Percentiles rank a stretch among this genome's conserved stretches.
Evolutionary conservation across 2,888 invertebrate genomes (phyloP).

Genomic region (Watsonalla cultraria): DNA sequence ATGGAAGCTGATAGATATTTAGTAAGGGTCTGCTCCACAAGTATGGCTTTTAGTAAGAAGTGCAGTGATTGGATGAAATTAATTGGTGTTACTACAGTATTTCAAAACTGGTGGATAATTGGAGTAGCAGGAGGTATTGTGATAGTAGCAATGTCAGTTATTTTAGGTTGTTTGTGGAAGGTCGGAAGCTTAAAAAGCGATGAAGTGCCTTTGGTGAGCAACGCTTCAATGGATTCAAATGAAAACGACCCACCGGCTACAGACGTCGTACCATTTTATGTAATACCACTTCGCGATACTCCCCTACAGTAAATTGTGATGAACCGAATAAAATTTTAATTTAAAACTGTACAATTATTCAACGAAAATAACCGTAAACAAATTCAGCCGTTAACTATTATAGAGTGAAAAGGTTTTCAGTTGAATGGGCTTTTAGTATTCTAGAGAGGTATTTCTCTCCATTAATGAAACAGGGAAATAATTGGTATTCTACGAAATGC

Average conservation of each 20-base stretch:
- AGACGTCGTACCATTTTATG: conserved; percentile 41
- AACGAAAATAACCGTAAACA: conserved; percentile 5
- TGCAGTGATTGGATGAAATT: conserved; percentile 29
- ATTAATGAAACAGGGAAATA: conserved; percentile 9
- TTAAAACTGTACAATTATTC: conserved; percentile 5
- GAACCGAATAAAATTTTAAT: conserved; percentile 2
- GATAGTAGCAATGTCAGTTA: conserved; percentile 34
- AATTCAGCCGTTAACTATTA: not conserved
- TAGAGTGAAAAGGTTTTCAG: conserved; percentile 7
- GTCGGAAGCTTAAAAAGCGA: conserved; percentile 26
- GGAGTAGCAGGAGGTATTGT: conserved; percentile 44
- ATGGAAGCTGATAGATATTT: conserved; percentile 35
- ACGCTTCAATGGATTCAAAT: conserved; percentile 26
- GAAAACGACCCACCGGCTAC: conserved; percentile 50
- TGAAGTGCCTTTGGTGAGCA: conserved; percentile 45
- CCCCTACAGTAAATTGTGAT: not conserved
- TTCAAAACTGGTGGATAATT: conserved; percentile 31
- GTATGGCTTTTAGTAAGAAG: conserved; percentile 34
- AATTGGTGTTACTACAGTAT: not conserved
- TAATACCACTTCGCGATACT: conserved; percentile 26
- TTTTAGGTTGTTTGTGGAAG: conserved; percentile 34
- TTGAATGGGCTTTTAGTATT: conserved; percentile 10
- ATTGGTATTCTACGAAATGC: conserved; percentile 10
- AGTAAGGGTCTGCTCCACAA: conserved; percentile 37
- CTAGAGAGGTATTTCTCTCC: conserved; percentile 6